Evolutionary conservation across 2,888 invertebrate species (phyloP).

Genomic region (Pegoplata infirma): DNA sequence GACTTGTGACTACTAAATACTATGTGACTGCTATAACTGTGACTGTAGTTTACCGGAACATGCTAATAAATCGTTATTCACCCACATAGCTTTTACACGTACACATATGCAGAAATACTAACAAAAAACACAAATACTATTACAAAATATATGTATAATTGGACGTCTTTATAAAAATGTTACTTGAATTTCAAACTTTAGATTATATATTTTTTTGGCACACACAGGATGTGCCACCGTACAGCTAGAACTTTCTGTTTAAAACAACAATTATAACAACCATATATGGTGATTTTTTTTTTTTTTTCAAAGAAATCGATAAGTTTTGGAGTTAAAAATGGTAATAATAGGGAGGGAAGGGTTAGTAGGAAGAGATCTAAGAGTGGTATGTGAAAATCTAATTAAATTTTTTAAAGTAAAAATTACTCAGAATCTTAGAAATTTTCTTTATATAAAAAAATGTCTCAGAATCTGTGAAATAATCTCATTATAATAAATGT

Average conservation of each 20-base stretch:
- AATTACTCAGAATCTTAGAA: too few species aligned
- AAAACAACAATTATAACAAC: slow-evolving; percentile 30
- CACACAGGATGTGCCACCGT: slow-evolving; percentile 2
- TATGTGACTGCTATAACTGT: too few species aligned
- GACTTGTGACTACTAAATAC: background rate
- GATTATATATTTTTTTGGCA: slow-evolving; percentile 35
- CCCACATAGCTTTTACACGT: slow-evolving; percentile 20
- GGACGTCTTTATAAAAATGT: background rate
- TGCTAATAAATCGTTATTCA: slow-evolving; percentile 48
- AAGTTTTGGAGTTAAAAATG: background rate
- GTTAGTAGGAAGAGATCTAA: background rate
- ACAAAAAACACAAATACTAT: too few species aligned
- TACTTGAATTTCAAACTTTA: slow-evolving; percentile 4
- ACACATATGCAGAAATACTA: background rate
- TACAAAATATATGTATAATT: background rate
- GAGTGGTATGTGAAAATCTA: background rate
- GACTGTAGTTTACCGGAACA: slow-evolving; percentile 25
- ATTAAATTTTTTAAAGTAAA: too few species aligned
- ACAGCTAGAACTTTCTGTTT: slow-evolving; percentile 10
- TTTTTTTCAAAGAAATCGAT: slow-evolving; percentile 38
- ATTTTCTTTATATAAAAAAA: too few species aligned
- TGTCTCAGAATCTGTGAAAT: too few species aligned
- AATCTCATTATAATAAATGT: too few species aligned
- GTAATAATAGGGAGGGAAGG: background rate
- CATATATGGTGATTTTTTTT: slow-evolving; percentile 18